Conservation (phyloP, 2,797 vertebrate species). For the Premnoplex brunnescens region DNA sequence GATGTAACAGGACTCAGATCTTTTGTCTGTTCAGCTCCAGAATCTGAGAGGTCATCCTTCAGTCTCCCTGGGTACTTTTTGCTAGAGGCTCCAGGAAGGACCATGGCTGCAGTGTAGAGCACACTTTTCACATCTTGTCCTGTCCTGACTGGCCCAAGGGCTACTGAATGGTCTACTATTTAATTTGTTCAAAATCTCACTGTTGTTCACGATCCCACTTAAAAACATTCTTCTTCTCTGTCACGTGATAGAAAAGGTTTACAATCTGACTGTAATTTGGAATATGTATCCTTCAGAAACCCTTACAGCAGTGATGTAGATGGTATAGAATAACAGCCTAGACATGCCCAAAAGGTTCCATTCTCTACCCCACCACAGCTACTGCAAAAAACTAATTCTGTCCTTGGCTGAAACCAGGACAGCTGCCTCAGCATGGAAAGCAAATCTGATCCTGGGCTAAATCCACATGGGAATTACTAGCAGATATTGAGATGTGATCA, state of each 20-base stretch:
- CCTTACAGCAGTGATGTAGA: not conserved
- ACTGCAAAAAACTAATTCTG: not conserved
- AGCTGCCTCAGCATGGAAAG: not conserved
- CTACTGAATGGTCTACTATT: not conserved
- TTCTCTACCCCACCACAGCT: not conserved
- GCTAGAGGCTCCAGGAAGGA: not conserved
- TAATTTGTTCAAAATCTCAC: not conserved
- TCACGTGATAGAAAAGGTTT: not conserved
- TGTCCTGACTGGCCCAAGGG: not conserved
- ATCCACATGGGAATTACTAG: too few species aligned
- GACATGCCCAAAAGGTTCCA: not conserved
- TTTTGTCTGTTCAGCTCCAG: not conserved
- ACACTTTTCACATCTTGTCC: not conserved
- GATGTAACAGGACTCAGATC: not conserved
- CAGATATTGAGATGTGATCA: accelerated
- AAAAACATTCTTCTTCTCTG: not conserved
- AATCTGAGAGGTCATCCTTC: not conserved
- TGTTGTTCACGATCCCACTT: not conserved
- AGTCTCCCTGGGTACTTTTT: not conserved
- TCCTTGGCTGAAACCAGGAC: not conserved
- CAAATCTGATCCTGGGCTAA: not conserved
- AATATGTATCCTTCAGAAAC: not conserved
- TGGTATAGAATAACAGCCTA: not conserved
- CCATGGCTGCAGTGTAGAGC: not conserved
- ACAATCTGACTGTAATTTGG: not conserved